Conservation (phyloP, 1,140 invertebrate species). For the Lutraria rhynchaena region DNA sequence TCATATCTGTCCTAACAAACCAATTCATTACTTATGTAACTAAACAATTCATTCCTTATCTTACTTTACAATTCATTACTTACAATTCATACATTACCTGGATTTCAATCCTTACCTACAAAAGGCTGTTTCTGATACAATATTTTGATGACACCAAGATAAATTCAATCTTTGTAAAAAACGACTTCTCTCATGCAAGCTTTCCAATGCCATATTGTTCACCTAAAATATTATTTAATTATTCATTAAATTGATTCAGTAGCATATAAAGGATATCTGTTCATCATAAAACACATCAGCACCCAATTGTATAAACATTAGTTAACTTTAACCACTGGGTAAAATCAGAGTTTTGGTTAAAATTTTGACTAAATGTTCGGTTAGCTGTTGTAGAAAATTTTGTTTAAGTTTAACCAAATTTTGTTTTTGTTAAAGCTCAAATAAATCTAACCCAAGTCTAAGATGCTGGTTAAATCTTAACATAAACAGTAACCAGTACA, state of each 20-base stretch:
- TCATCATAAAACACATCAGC: not conserved
- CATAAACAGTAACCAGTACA: not conserved
- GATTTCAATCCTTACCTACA: constrained; percentile 85
- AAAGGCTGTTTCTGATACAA: constrained; percentile 84
- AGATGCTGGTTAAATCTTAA: not conserved
- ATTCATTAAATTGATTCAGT: not conserved
- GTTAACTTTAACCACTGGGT: no score
- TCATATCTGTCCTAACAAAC: not conserved
- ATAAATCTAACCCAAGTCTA: no score
- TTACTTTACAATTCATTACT: no score
- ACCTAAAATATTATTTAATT: constrained; percentile 77
- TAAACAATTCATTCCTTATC: no score
- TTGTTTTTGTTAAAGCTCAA: no score
- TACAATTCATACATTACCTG: no score
- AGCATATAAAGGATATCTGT: not conserved
- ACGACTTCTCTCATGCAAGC: constrained; percentile 85
- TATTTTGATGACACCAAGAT: constrained; percentile 93
- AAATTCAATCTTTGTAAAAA: constrained; percentile 90
- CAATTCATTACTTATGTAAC: no score
- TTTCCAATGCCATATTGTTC: constrained; percentile 82
- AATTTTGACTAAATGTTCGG: no score
- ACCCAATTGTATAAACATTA: no score
- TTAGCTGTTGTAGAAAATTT: no score
- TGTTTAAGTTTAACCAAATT: no score
- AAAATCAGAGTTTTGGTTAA: no score